Base-by-base conservation (phyloP, 1,140 invertebrate species). In the Lysiphlebus fabarum region DNA sequence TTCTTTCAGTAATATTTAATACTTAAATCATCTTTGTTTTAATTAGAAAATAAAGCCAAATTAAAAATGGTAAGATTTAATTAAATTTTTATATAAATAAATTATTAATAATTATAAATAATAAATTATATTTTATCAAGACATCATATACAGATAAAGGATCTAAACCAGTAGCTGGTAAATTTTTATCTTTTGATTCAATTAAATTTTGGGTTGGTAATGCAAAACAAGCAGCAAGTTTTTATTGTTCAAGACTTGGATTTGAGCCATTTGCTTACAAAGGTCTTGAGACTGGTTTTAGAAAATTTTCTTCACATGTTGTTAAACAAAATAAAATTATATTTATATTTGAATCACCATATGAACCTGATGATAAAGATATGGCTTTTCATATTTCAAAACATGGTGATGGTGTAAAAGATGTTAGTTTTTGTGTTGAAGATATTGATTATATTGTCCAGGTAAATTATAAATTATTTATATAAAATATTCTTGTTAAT, bases 341-440 rank as follows among this genome's bases (percentile, higher is more conserved):
- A n/a, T 97, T 98, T 75, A 90, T 96, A 11, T 96, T 99, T 68
- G 87, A 91, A 70, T 94, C 93, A 0, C 83, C 94, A n/a, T 92
- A 98, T 65, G 87, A 91, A 53, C 90, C 93, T 1, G 83, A 86
- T 59, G 84, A 88, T 65, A 77, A 83, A 47, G 89, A 90, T 67
- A 87, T 98, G 71, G 87, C 89, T 7, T 75, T 82, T 40, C 93
- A 98, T 78, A 76, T 98, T 42, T 82, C 88, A 8, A 85, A 84
- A 61, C 97, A 99, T 73, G 97, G 97, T 6, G 97, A 99, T 81
- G 96, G 93, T 45, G 96, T 97, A 1, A 96, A 96, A 72, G 96
- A 99, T 75, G 84, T 99, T 37, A 94, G 95, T 6, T 98, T 99
- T 73, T 82, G 87, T 62, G 97, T 99, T 5, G 91, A 98, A 75